Base-by-base conservation (phyloP, 2,797 vertebrate species). In the Poecilia velifera region DNA sequence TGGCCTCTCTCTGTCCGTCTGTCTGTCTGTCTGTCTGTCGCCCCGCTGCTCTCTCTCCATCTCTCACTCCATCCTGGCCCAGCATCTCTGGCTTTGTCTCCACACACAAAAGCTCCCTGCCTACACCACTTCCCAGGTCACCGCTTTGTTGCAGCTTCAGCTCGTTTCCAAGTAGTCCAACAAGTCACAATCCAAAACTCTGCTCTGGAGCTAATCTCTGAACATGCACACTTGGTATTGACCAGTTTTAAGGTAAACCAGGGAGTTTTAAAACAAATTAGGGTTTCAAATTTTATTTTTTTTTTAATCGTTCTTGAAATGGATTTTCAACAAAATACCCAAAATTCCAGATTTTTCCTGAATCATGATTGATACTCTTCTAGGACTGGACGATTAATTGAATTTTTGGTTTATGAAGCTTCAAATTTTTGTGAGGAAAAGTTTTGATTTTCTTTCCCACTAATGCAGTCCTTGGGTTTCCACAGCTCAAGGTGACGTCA, bases 121-220 rank as follows among this genome's bases (percentile, higher is more conserved):
- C 93, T 92, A 85, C 93, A 93, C 92, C 92, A 95, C 93, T 96
- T 96, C 95, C 95, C 95, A 96, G 95, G 95, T 96, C 95, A 95
- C 85, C 87, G 93, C 94, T 93, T 94, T 95, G 93, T 94, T 92
- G 93, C 92, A 90, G 85, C 85, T 93, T 95, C 88, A 90, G 84
- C 92, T 93, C 62, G 57, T 90, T 90, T 79, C 87, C 90, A 10
- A 91, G 81, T 76, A 76, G 77, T 90, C 90, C 74, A 91, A 87
- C 86, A 88, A 93, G 91, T 92, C 90, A 91, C 79, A 90, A 86
- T 87, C 84, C 84, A 74, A 45, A 78, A 74, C 79, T 12, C 79
- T 31, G 74, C 53, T 64, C 49, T 41, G 76, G 64, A 72, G 77
- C 76, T 18, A 28, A 72, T 76, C 55, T 51, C 46, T 76, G 51